A percentile compares a stretch with the other conserved stretches of the same genome.
Conservation (phyloP, 2,797 vertebrate species). For the Mormyrops boulengeri region DNA sequence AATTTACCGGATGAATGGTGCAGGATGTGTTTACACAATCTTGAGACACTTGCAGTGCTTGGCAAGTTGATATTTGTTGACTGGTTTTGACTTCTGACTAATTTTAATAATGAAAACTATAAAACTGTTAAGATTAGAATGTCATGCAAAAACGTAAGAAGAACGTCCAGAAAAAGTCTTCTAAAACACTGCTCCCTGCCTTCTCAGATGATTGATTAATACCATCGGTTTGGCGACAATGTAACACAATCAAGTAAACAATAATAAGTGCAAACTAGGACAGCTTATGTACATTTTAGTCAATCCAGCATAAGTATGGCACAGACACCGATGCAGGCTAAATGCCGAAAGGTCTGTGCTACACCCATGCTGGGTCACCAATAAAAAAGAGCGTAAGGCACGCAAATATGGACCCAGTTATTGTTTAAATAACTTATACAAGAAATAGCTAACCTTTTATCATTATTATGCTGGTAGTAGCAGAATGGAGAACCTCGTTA, state of each 20-base stretch:
- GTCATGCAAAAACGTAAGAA: neutral
- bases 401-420: neutral
- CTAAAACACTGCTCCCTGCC: neutral
- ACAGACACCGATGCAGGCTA: neutral
- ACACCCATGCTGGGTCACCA: neutral
- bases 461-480: neutral
- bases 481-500: neutral
- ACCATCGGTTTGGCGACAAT: neutral
- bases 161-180: neutral
- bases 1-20: neutral
- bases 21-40: neutral
- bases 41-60: neutral
- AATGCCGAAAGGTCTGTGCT: neutral
- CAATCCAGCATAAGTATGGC: neutral
- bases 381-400: neutral
- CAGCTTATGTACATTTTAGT: neutral
- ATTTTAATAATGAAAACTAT: neutral
- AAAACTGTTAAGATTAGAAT: neutral
- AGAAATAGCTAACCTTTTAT: neutral
- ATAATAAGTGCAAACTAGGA: neutral
- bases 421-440: neutral
- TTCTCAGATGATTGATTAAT: neutral
- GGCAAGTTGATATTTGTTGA: neutral
- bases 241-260: neutral
- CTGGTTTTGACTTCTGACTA: neutral